phyloP scores from a whole-genome alignment of 2,888 invertebrate species.

The Marronus borbonicus region DNA sequence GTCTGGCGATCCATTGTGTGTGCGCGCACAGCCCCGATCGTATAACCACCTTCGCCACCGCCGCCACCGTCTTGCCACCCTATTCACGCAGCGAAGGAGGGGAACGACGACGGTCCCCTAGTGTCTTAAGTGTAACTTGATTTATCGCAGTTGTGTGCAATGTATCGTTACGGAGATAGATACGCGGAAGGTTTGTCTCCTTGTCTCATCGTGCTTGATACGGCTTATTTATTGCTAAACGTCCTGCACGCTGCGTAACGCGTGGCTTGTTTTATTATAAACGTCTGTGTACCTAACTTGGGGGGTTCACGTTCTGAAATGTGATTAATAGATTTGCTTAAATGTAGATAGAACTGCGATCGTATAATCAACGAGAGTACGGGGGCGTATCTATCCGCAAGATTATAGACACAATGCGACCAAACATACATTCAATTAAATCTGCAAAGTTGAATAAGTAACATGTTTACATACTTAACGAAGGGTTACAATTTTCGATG shows the following conservation, averaged over 20 bases:
- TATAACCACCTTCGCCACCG: too few relatives aligned
- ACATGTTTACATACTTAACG: too few relatives aligned
- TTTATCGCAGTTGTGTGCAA: constrained; percentile 22
- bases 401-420: too few relatives aligned
- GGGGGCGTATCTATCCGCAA: too few relatives aligned
- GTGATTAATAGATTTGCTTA: constrained; percentile 39
- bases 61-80: neutral
- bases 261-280: neutral
- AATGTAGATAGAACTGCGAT: constrained; percentile 3
- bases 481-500: too few relatives aligned
- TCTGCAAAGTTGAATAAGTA: too few relatives aligned
- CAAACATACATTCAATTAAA: too few relatives aligned
- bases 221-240: constrained; percentile 25
- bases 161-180: constrained; percentile 21
- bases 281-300: neutral
- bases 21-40: neutral
- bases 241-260: neutral
- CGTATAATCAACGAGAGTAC: too few relatives aligned
- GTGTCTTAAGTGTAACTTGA: constrained; percentile 26
- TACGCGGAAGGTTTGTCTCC: constrained; percentile 34
- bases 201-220: constrained; percentile 15
- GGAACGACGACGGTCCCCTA: constrained; percentile 4
- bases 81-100: constrained; percentile 12
- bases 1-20: constrained; percentile 2
- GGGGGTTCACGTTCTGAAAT: neutral